Evolutionary conservation across 2,888 invertebrate genomes (phyloP), one percentile per base, ranked within the genome.

Genomic region (Sarcophaga caerulescens): DNA sequence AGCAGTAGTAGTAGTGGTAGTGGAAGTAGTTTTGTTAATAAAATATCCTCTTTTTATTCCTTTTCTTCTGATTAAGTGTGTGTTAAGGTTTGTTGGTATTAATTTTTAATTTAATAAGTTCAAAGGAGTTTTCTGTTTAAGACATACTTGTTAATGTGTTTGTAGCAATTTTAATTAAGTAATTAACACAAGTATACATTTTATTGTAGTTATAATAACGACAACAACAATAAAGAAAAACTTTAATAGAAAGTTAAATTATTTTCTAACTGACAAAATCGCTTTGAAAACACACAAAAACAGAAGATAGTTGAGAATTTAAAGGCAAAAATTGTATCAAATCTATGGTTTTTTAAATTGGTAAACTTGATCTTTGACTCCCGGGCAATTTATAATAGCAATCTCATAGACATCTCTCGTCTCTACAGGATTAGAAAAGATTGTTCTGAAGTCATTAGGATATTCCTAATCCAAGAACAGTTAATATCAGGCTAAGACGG

Each of bases 111-210:
- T 74, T 62, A 62, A 74, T 74, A 62, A 45, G 73, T 73, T 60
- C 73, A 73, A 73, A 45, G 60, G 73, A 73, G 62, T 60, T 62
- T 62, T 68, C 45, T 21, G 44, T 73, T 60, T 45, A 60, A 74
- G 45, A 63, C 60, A 45, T 45, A 62, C 62, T 44, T 23, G 10
- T 23, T 47, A 14, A 17, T 52, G 4, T 14, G 21, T 47, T n/a
- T 66, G 35, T 19, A 19, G 35, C 44, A 44, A 44, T 23, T 68
- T 68, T 47, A 68, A 68, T 68, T 68, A 68, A 68, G 68, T 47
- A 68, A 47, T 68, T 68, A 68, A 21, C 19, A 19, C 45, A 74
- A 62, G 2, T 59, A 23, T 69, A 66, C 11, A 19, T 35, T 35
- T 35, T 35, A 0, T 35, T 35, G 35, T 35, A 1, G 35, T 35